Base-by-base conservation (phyloP, 2,888 invertebrate genomes). In the Thymelicus sylvestris region DNA sequence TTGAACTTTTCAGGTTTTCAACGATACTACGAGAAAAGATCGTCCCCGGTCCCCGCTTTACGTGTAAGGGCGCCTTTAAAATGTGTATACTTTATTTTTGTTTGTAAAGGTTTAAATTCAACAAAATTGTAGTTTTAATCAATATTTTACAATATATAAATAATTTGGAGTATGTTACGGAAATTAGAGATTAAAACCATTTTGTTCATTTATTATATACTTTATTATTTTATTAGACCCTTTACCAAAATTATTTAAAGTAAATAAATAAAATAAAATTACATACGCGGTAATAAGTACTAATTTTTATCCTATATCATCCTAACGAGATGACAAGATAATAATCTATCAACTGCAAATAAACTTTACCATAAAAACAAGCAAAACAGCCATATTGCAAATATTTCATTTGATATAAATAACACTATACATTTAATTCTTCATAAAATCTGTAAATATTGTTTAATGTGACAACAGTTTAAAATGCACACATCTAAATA, bases 171-270 rank as follows among this genome's bases (percentile, higher is more conserved):
- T 31, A 44, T 10, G 12, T 44, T 63, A 13, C 2, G 31, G 57
- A 6, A 57, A 57, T 24, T 65, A 15, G 44, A 47, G 39, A 50
- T 55, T 15, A 69, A 64, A 64, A 69, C 38, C 5, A 70, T 48
- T 15, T 19, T 57, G 72, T 76, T 83, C 76, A 84, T 81, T 82
- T 82, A 86, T 89, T 86, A 87, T 90, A 90, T 91, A 91, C 86
- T 92, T 92, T 92, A 92, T 92, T 92, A 91, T 90, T 91, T 92
- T 88, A 93, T 92, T 93, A 93, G 92, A 93, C 93, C 93, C 93
- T 92, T 93, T 93, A 93, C 93, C 93, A 93, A 93, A 55, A 93
- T 92, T 92, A 93, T 87, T 88, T 89, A 88, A 92, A 90, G 91
- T 92, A 93, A 93, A 93, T 93, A 93, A 94, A 93, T 93, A 93